Evolutionary conservation across 2,797 vertebrate genomes (phyloP).

Genomic region (Rhynchotus rufescens): DNA sequence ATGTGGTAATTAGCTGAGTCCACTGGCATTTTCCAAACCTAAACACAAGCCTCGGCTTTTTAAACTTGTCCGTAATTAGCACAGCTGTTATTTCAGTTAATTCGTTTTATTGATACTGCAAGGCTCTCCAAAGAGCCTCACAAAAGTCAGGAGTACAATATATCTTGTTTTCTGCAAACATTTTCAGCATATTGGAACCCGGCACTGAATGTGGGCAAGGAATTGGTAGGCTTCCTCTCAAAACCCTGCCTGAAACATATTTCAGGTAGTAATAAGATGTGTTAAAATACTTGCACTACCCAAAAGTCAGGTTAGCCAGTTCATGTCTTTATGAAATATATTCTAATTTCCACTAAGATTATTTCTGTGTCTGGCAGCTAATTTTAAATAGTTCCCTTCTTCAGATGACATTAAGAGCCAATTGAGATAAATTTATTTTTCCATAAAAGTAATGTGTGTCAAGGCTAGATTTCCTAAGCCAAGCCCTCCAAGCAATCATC

Average conservation of each 20-base stretch:
- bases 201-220: not conserved
- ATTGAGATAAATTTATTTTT: constrained; percentile 67
- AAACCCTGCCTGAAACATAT: not conserved
- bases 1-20: constrained; percentile 82
- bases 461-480: constrained; percentile 45
- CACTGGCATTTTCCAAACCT: constrained; percentile 19
- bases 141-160: not conserved
- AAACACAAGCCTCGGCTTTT: constrained; percentile 29
- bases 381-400: constrained; percentile 61
- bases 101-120: constrained; percentile 14
- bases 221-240: not conserved
- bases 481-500: constrained; percentile 33
- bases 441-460: constrained; percentile 43
- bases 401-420: constrained; percentile 57
- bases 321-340: constrained; percentile 31
- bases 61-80: not conserved
- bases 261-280: not conserved
- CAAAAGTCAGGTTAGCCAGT: constrained; percentile 25
- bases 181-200: not conserved
- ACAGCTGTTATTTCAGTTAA: constrained; percentile 12
- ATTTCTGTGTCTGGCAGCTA: constrained; percentile 51
- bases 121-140: not conserved
- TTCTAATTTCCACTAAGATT: constrained; percentile 32
- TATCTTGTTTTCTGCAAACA: not conserved
- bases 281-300: not conserved